A percentile compares a stretch with the other conserved stretches of the same genome.
Conservation (phyloP, 2,888 invertebrate genomes). For the Habrosyne pyritoides region DNA sequence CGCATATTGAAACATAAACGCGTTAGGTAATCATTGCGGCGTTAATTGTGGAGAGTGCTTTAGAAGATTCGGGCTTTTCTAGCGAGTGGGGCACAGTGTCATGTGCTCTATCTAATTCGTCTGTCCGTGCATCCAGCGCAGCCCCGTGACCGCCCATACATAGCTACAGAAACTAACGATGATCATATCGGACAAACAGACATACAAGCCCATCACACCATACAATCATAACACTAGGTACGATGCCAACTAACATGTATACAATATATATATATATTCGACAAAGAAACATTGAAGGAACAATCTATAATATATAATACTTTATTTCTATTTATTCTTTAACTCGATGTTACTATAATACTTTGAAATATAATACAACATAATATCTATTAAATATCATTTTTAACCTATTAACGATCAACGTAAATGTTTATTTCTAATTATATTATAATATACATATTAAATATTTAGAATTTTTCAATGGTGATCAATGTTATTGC, state of each 20-base stretch:
- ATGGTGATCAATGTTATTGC: constrained; percentile 5
- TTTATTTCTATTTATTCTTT: background rate
- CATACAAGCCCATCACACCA: background rate
- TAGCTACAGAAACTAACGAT: constrained; percentile 30
- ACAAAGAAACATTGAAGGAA: no score
- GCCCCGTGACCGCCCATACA: constrained; percentile 45
- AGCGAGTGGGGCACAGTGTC: constrained; percentile 20
- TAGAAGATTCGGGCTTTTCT: constrained; percentile 21
- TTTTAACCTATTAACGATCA: background rate
- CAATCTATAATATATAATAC: background rate
- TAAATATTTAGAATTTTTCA: constrained; percentile 6
- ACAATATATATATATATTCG: background rate
- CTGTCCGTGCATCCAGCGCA: constrained; percentile 67
- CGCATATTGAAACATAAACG: constrained; percentile 66
- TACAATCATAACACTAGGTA: background rate
- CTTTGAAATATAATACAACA: background rate
- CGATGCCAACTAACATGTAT: background rate
- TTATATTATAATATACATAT: background rate
- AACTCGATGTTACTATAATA: background rate
- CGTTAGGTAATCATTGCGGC: constrained; percentile 60
- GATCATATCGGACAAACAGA: constrained; percentile 23
- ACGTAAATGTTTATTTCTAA: background rate
- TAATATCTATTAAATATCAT: background rate
- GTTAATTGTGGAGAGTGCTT: constrained; percentile 42
- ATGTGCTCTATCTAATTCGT: constrained; percentile 49